Evolutionary conservation across 2,113 vertebrate genomes (phyloP).

Genomic region (Zingel zingel): DNA sequence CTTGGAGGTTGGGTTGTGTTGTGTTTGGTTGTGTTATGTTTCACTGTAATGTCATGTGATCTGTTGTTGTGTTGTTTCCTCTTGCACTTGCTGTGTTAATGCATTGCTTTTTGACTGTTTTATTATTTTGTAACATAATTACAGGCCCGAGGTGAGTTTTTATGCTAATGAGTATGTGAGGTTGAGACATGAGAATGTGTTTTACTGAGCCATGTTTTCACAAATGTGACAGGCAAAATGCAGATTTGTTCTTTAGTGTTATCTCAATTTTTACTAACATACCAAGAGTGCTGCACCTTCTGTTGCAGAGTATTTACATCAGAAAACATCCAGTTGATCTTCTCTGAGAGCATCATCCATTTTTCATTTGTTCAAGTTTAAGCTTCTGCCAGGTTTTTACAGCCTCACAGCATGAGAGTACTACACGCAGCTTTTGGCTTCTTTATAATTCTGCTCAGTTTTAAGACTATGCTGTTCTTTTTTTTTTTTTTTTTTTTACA

Average conservation of each 20-base stretch:
- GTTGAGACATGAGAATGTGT: background rate
- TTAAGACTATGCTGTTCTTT: background rate
- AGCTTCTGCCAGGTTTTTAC: conserved; percentile 21
- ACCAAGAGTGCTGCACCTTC: conserved; percentile 13
- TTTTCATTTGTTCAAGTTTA: conserved; percentile 57
- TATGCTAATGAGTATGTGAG: conserved; percentile 5
- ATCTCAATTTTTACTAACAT: background rate
- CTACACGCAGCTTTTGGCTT: background rate
- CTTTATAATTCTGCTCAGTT: background rate
- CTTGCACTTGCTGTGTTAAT: background rate
- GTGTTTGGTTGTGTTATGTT: conserved; percentile 43
- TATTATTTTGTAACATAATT: conserved; percentile 39
- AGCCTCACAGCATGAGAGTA: background rate
- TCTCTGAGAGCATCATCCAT: conserved; percentile 62
- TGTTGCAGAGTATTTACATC: conserved; percentile 33
- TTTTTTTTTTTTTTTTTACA: background rate
- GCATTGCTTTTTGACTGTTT: conserved; percentile 17
- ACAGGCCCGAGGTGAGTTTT: background rate
- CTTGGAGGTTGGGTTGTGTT: conserved; percentile 60
- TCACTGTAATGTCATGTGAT: conserved; percentile 14
- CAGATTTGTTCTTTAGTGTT: conserved; percentile 9
- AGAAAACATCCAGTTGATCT: conserved; percentile 57
- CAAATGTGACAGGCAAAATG: background rate
- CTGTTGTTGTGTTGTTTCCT: conserved; percentile 17
- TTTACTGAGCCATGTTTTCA: background rate